A percentile compares a stretch with the other conserved stretches of the same genome.
Evolutionary conservation across 1,140 invertebrate genomes (phyloP).

Genomic region (Ptiloglossa arizonensis): DNA sequence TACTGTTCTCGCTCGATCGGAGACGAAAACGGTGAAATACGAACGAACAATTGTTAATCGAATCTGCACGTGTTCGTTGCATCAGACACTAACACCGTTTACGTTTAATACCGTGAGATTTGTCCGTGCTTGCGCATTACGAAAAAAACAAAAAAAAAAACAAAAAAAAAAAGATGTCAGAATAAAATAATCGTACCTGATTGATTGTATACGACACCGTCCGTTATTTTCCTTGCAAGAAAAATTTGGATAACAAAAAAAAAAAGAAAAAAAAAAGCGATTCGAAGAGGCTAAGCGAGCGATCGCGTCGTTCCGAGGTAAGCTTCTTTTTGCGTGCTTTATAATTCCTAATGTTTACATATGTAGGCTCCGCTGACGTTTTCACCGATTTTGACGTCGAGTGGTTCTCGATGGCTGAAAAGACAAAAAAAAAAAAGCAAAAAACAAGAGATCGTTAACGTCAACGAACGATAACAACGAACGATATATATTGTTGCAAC

Average conservation of each 20-base stretch:
- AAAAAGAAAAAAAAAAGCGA: too few relatives aligned
- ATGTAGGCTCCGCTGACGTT: conserved; percentile 26
- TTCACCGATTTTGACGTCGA: conserved; percentile 37
- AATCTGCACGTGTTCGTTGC: not conserved
- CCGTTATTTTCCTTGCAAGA: conserved; percentile 51
- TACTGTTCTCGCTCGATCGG: not conserved
- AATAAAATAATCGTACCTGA: conserved; percentile 47
- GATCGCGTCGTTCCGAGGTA: conserved; percentile 59
- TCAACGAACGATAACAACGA: not conserved
- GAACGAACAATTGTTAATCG: conserved; percentile 3
- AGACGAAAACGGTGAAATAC: not conserved
- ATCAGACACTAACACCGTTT: conserved; percentile 26
- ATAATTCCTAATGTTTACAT: conserved; percentile 53
- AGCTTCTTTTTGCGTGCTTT: conserved; percentile 58
- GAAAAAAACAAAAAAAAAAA: too few relatives aligned
- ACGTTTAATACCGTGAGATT: conserved; percentile 35
- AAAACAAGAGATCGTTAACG: not conserved
- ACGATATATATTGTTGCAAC: not conserved
- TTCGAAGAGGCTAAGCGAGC: conserved; percentile 46
- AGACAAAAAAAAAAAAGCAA: not conserved
- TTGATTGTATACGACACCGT: conserved; percentile 12
- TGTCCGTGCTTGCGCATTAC: conserved; percentile 30
- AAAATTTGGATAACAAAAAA: conserved; percentile 36
- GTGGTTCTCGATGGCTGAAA: conserved; percentile 7
- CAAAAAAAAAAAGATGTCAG: conserved; percentile 4